Base-by-base conservation (phyloP, 2,888 invertebrate species). In the Tuberolachnus salignus region DNA sequence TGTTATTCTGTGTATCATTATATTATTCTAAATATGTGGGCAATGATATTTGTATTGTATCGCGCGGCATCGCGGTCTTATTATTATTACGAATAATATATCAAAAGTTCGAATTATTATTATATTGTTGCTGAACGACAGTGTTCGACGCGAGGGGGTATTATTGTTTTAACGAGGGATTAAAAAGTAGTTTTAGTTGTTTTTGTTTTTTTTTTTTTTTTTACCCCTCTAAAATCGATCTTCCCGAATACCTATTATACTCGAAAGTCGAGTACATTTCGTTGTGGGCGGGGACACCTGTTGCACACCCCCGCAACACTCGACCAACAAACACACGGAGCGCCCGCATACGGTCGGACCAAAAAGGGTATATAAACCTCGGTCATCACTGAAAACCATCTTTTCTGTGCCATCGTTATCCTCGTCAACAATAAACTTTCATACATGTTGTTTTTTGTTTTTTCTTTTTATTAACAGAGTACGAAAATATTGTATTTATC, bases 341-440 rank as follows among this genome's bases (percentile, higher is more conserved):
- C 73, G 73, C 73, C 61, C 61, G 49, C 42, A 16, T 8, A 16
- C 42, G 16, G 21, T 16, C 21, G 51, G 10, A 63, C 4, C 61
- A 19, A 72, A 73, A 63, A 73, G 42, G 21, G 44, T 73, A 73
- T 73, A 73, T 64, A 73, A 73, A 73, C 73, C 34, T 53, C 3
- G 42, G 21, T n/a, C 51, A 16, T 42, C 42, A 13, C 42, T 53
- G 42, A 73, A 73, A 73, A 63, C n/a, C 23, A 44, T 73, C 63
- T 73, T 64, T 72, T 42, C 73, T 42, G 63, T 51, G 21, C 16
- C 1, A 23, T n/a, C 53, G 53, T 53, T 6, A 6, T 34, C 34
- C 34, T 34, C 34, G 6, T 34, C 34, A 34, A 34, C 63, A 53
- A 9, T 34, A 34, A 64, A 3, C 11, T 49, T 19, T 16, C 3